Evolutionary conservation across 2,888 invertebrate genomes (phyloP), one percentile per base, ranked within the genome.

Genomic region (Acleris emargana): DNA sequence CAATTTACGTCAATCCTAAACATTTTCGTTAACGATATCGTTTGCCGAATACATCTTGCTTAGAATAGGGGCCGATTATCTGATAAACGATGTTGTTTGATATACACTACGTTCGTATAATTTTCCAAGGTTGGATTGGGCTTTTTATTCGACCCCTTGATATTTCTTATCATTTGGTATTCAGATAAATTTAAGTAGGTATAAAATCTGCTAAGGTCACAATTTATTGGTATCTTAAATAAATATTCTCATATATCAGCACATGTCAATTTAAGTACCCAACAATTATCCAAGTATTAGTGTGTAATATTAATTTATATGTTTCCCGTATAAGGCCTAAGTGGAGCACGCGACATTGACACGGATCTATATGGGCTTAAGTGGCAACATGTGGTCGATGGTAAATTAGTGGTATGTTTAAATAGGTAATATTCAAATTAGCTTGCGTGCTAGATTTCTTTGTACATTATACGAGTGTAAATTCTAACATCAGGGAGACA

Each of bases 311-410:
- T 66, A 61, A 66, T 57, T 61, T 51, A 73, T 70, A 71, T 68
- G 69, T 71, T 67, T 71, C 64, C 76, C 75, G 62, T 78, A 81
- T 68, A 82, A 62, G 81, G 81, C 45, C 53, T 62, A 64, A 63
- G 25, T 72, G 73, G 59, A 59, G 49, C 60, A 52, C 57, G 61
- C 71, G 75, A 72, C 78, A 81, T 80, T 83, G 79, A 79, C 78
- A 80, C 72, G 72, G 74, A 78, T 81, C 69, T 76, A 69, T 69
- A 69, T 64, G 55, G 59, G 47, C 58, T 62, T 57, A 68, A 67
- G 57, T 63, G 59, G 38, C 63, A 62, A 32, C 53, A 50, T 54
- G 42, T 53, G 54, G 32, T 51, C 28, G 3, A 52, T n/a, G 32
- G 9, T 22, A 55, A 32, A 18, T 11, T 53, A 17, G 5, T 22